Evolutionary conservation across 2,888 invertebrate genomes (phyloP), one percentile per base, ranked within the genome.

Genomic region (Epinotia nisella): DNA sequence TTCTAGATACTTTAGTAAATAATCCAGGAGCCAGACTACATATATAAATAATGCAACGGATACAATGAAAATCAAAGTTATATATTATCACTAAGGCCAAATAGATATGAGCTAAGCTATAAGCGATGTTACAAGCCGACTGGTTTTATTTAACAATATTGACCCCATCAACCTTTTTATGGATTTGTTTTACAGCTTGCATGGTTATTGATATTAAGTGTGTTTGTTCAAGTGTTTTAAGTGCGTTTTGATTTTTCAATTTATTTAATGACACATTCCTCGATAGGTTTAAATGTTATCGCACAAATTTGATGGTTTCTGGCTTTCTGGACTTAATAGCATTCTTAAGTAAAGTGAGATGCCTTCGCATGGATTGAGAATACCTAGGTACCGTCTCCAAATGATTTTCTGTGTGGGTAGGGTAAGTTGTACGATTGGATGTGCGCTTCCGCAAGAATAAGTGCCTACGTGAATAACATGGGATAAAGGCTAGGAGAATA

Each of bases 101-200:
- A 45, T 1, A 15, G 21, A 15, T 39, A 56, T 56, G 41, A 41
- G 15, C 66, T 35, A 53, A 61, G 35, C 69, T 61, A 53, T 35
- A 53, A 61, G 35, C 69, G 53, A 53, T 53, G 49, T 11, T 35
- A 35, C 21, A 21, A 53, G 39, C 60, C 41, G 60, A 69, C 60
- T 53, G 69, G 39, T 53, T 69, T 51, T 69, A 61, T 55, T 64
- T 64, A 56, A 70, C 56, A 49, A 64, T 58, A 70, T 70, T 62
- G 60, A 70, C 41, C 29, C 45, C 56, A 29, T 70, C 39, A 61
- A 60, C 51, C 21, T 51, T 51, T 69, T 41, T 61, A 61, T 69
- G 69, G 21, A 29, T 19, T 21, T 21, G 55, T 13, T 62, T 62
- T 62, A 45, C 41, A 45, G 17, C 41, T 66, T 15, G 56, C 21